Conservation (phyloP, 2,888 invertebrate genomes). For the Harpalus rufipes region DNA sequence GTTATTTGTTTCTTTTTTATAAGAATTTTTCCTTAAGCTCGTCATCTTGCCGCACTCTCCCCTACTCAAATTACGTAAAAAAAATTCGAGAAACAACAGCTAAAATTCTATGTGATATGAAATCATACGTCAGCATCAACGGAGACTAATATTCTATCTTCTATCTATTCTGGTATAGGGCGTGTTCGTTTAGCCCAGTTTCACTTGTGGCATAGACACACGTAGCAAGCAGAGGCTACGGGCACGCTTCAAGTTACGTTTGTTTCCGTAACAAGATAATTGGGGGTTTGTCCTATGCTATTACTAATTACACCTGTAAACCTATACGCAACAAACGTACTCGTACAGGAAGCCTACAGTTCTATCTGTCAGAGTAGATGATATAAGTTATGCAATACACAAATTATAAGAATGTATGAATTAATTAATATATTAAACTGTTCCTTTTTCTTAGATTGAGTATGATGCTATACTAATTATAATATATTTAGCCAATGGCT, state of each 20-base stretch:
- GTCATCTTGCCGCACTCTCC: too few species aligned
- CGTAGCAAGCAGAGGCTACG: conserved; percentile 2
- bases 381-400: neutral
- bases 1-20: too few species aligned
- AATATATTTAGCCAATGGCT: neutral
- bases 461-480: neutral
- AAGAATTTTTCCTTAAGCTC: too few species aligned
- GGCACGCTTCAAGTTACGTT: conserved; percentile 29
- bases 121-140: neutral
- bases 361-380: neutral
- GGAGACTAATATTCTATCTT: neutral
- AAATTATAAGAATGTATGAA: neutral
- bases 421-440: neutral
- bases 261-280: conserved; percentile 64
- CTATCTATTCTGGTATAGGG: neutral
- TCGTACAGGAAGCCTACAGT: neutral
- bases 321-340: neutral
- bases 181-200: conserved; percentile 40
- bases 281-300: conserved; percentile 34
- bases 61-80: too few species aligned
- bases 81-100: neutral
- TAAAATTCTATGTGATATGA: neutral
- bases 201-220: conserved; percentile 31
- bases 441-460: too few species aligned
- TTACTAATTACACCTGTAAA: conserved; percentile 51